Evolutionary conservation across 2,888 invertebrate species (phyloP).

Genomic region (Tetranychus truncatus): DNA sequence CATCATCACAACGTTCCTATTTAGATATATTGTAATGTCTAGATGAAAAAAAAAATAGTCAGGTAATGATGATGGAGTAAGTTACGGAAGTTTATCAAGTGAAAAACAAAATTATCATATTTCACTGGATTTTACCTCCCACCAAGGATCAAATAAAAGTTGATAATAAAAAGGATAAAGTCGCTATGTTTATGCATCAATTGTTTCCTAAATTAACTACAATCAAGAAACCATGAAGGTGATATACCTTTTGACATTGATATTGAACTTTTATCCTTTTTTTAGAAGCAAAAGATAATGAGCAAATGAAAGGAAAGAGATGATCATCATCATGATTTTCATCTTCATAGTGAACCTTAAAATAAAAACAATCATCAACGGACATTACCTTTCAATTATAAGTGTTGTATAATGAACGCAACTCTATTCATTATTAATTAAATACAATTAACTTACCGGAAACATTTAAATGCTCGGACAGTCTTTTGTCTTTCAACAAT

Average conservation of each 20-base stretch:
- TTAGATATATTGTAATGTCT: too few species aligned
- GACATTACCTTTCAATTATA: background rate
- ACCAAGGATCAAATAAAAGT: background rate
- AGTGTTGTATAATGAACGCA: too few species aligned
- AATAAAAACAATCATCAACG: background rate
- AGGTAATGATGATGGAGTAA: background rate
- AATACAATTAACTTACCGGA: background rate
- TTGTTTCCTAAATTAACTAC: conserved; percentile 1
- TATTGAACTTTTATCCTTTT: background rate
- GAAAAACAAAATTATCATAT: background rate
- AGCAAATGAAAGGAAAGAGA: background rate
- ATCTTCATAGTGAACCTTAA: background rate
- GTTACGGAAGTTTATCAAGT: background rate
- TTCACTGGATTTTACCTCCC: background rate
- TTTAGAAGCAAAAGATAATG: background rate
- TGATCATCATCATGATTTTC: background rate
- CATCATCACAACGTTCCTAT: too few species aligned
- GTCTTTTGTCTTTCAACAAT: background rate
- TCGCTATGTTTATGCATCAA: background rate
- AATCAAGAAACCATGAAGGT: background rate
- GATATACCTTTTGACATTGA: background rate
- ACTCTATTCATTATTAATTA: background rate
- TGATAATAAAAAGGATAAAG: background rate
- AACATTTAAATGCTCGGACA: background rate
- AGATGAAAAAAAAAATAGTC: background rate